Evolutionary conservation across 2,888 invertebrate genomes (phyloP), one percentile per base, ranked within the genome.

Genomic region (Megaustenia siamemsis): DNA sequence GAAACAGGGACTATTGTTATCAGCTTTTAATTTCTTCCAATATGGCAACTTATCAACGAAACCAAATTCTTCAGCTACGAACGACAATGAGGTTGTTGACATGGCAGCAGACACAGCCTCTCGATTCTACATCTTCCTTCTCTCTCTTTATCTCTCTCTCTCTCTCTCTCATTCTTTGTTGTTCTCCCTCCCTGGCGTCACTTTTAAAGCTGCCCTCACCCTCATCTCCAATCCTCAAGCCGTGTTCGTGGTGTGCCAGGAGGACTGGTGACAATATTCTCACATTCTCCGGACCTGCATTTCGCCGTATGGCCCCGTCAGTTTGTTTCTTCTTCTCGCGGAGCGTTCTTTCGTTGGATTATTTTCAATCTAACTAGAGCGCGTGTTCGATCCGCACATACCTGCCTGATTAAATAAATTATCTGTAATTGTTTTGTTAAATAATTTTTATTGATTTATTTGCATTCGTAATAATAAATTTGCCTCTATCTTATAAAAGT

Each of bases 41-140:
- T 28, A 28, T 3, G n/a, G 4, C 40, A 40, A 38, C 21, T 2
- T 24, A 21, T 40, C 21, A 3, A 69, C 2, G 24, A 18, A 1
- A 6, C 69, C 21, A 40, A 69, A 40, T 68, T 40, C 40, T 21
- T 21, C 40, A 40, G 69, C 69, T n/a, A 40, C 4, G 38, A 35
- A 66, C 18, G 56, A 56, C 66, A 18, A 38, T 35, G 35, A 8
- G 8, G 69, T 40, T 69, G 69, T 40, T 40, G 69, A 69, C 69
- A 69, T 18, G 40, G 69, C 24, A 63, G 40, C 69, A 69, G 69
- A 69, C 69, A 40, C 40, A 4, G 69, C 38, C 69, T 69, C 69
- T 40, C 38, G 69, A 38, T 40, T n/a, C n/a, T n/a, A n/a, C n/a
- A n/a, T n/a, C n/a, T n/a, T n/a, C n/a, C n/a, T n/a, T n/a, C n/a